Conservation (phyloP, 2,888 invertebrate genomes). For the Suillia variegata region DNA sequence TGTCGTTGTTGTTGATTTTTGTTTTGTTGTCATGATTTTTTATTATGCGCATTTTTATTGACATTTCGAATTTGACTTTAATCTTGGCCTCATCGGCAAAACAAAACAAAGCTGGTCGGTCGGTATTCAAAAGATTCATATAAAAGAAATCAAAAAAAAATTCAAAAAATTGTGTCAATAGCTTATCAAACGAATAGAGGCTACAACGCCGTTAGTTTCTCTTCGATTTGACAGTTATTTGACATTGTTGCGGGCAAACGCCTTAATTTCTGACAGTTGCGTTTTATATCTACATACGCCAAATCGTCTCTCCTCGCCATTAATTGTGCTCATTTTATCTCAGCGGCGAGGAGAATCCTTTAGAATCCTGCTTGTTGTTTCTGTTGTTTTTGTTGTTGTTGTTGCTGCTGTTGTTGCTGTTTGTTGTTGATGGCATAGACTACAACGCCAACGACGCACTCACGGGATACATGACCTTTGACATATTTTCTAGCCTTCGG, state of each 20-base stretch:
- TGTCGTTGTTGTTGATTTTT: neutral
- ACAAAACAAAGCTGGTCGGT: no score
- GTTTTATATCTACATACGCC: neutral
- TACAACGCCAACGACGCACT: no score
- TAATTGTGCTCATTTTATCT: neutral
- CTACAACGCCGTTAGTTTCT: no score
- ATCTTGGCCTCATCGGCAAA: neutral
- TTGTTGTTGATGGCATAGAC: no score
- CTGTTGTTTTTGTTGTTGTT: neutral
- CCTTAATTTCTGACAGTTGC: neutral
- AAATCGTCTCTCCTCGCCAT: neutral
- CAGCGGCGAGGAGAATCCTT: neutral
- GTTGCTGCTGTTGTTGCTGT: no score
- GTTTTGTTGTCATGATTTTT: neutral
- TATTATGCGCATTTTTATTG: neutral
- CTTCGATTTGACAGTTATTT: neutral
- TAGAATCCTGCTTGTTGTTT: neutral
- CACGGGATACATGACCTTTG: slow-evolving; percentile 28
- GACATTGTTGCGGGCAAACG: neutral
- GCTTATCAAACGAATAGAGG: neutral
- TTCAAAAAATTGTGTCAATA: neutral
- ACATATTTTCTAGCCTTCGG: slow-evolving; percentile 27
- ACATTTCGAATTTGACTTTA: neutral
- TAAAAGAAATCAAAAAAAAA: no score
- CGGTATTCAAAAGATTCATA: no score